These are phyloP conservation scores for Eonycteris spelaea DNA, from an alignment of 2,113 vertebrate genomes.

Conservation along the genomic window DNA sequence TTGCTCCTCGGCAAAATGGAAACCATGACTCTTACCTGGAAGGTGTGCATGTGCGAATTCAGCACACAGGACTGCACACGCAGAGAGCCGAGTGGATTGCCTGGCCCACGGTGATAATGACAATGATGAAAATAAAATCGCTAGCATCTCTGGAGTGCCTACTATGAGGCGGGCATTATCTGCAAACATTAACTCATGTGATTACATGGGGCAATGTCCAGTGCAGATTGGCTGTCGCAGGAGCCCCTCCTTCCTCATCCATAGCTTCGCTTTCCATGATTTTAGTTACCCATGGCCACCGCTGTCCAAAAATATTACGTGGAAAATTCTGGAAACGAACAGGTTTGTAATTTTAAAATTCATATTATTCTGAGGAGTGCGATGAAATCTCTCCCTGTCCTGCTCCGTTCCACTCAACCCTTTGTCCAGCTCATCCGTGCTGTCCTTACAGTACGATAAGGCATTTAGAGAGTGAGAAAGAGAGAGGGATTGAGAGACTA, in stretches of 20 bases:
- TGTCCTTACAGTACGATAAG: background rate
- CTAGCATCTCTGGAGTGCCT: accelerated
- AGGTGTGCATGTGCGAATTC: background rate
- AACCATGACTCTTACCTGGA: background rate
- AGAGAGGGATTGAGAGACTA: background rate
- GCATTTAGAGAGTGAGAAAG: background rate
- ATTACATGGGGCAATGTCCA: accelerated
- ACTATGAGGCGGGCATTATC: accelerated
- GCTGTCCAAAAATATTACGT: background rate
- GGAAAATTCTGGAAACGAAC: background rate
- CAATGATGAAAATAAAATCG: accelerated
- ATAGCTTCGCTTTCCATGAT: background rate
- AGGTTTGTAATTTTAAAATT: background rate
- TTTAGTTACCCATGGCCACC: too few species aligned
- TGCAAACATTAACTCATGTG: background rate
- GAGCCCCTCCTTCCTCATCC: too few species aligned
- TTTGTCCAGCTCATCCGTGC: background rate
- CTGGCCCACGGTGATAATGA: accelerated
- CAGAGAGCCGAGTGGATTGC: background rate
- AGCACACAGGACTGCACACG: accelerated
- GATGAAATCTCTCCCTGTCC: background rate
- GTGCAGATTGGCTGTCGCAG: accelerated
- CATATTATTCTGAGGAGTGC: background rate
- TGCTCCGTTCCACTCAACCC: background rate
- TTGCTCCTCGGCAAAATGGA: background rate